Conservation (phyloP, 1,140 invertebrate species). For the Lepidurus couesii region DNA sequence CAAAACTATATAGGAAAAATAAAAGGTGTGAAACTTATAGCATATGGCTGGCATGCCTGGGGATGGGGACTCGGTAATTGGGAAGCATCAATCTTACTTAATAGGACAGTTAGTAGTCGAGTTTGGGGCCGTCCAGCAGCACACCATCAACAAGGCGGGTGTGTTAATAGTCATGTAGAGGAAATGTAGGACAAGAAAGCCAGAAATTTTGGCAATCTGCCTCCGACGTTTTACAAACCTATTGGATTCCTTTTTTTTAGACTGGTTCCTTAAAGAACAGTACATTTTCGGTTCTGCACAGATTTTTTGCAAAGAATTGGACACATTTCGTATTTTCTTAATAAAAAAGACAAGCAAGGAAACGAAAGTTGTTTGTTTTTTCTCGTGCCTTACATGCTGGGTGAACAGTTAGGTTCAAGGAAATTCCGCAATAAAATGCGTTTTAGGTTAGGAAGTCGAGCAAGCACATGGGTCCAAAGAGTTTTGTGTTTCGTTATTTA, state of each 20-base stretch:
- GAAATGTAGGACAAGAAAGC: neutral
- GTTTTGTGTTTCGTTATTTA: neutral
- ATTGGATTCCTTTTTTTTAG: too few relatives aligned
- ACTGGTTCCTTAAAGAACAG: too few relatives aligned
- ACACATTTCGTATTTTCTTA: too few relatives aligned
- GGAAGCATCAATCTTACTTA: slow-evolving; percentile 11
- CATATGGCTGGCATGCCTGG: neutral
- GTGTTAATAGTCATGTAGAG: neutral
- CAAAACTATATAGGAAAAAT: neutral
- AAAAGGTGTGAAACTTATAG: slow-evolving; percentile 7
- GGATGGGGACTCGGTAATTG: slow-evolving; percentile 13
- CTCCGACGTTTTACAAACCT: neutral
- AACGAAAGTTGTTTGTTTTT: neutral
- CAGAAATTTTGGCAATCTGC: neutral
- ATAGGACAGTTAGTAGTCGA: slow-evolving; percentile 14
- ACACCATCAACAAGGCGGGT: neutral
- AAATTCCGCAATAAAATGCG: too few relatives aligned
- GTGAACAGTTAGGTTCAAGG: too few relatives aligned
- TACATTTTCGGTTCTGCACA: too few relatives aligned
- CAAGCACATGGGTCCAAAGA: neutral
- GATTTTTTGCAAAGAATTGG: too few relatives aligned
- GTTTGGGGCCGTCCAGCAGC: slow-evolving; percentile 2
- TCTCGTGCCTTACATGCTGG: too few relatives aligned
- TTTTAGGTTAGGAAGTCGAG: too few relatives aligned
- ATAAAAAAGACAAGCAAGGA: neutral